These are phyloP conservation scores for Spermophilus dauricus DNA, from an alignment of 2,113 vertebrate species.

Conservation along the genomic window DNA sequence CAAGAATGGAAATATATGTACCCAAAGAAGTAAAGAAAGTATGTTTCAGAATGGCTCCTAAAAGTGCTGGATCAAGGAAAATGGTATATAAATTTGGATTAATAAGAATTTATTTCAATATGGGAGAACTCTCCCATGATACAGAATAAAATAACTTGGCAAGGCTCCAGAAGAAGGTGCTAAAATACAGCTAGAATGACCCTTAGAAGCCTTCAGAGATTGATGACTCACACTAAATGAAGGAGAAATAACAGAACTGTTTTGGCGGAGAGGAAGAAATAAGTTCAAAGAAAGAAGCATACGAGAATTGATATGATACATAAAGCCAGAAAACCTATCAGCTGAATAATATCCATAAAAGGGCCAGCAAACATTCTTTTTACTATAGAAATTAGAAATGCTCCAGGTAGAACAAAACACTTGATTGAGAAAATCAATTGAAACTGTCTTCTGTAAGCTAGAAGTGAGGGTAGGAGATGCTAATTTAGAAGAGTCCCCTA, in stretches of 20 bases:
- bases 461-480: not conserved
- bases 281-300: not conserved
- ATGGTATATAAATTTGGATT: not conserved
- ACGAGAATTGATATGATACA: not conserved
- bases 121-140: not conserved
- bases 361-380: not conserved
- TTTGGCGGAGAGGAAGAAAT: not conserved
- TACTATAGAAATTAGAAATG: not conserved
- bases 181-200: not conserved
- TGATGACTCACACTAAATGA: not conserved
- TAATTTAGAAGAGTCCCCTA: not conserved
- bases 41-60: not conserved
- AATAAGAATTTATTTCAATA: not conserved
- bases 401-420: not conserved
- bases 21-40: not conserved
- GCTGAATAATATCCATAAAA: not conserved
- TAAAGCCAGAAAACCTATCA: not conserved
- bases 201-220: not conserved
- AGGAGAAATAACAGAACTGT: not conserved
- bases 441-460: not conserved
- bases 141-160: not conserved
- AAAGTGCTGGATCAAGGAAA: not conserved
- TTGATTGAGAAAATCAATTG: not conserved
- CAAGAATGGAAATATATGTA: fast-evolving
- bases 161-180: not conserved